Conservation (phyloP, 1,140 invertebrate genomes). For the Diorhabda sublineata region DNA sequence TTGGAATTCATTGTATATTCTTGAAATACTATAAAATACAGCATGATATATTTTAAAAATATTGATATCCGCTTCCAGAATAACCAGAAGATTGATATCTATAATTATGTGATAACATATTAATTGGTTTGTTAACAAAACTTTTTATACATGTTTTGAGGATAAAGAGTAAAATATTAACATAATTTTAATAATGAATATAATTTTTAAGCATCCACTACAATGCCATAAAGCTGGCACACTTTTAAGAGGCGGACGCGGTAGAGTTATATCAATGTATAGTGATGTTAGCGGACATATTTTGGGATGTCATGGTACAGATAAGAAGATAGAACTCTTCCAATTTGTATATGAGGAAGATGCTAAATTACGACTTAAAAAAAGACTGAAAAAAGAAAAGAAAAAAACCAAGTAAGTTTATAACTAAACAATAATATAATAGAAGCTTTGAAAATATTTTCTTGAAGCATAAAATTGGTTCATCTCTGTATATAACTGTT, state of each 20-base stretch:
- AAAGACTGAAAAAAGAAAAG: constrained; percentile 72
- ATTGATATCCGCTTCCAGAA: too few species aligned
- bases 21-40: too few species aligned
- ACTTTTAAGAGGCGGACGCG: constrained; percentile 70
- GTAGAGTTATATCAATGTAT: constrained; percentile 65
- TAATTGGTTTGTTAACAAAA: too few species aligned
- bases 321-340: constrained; percentile 80
- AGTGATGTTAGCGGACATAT: constrained; percentile 64
- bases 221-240: constrained; percentile 70
- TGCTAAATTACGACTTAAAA: constrained; percentile 62
- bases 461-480: neutral
- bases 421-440: neutral
- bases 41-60: too few species aligned
- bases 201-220: constrained; percentile 56
- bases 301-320: constrained; percentile 78
- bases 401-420: constrained; percentile 56
- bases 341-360: constrained; percentile 72
- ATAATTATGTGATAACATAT: too few species aligned
- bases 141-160: too few species aligned
- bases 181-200: too few species aligned
- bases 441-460: neutral
- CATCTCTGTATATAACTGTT: neutral
- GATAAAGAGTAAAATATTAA: too few species aligned
- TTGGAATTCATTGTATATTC: too few species aligned
- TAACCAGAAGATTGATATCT: too few species aligned